These are phyloP conservation scores for Colletes gigas DNA, from an alignment of 1,140 invertebrate species.

Conservation along the genomic window DNA sequence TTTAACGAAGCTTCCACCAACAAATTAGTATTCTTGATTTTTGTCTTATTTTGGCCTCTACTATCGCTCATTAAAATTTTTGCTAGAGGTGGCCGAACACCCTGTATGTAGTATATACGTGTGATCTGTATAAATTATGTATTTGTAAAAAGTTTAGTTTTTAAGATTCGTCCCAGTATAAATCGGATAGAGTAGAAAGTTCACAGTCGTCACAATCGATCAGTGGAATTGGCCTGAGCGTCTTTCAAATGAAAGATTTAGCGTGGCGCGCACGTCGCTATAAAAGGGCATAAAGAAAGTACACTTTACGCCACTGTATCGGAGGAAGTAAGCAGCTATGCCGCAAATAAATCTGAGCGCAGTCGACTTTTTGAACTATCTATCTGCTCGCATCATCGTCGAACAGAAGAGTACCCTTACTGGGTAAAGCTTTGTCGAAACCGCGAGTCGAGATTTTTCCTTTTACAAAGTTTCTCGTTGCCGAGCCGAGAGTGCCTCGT, in stretches of 20 bases:
- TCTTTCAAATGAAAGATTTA: background rate
- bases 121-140: too few relatives aligned
- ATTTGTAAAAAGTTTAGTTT: too few relatives aligned
- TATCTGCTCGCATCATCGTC: background rate
- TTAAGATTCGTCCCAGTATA: too few relatives aligned
- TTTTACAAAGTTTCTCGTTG: conserved; percentile 4
- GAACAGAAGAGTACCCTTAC: background rate
- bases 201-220: too few relatives aligned
- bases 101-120: too few relatives aligned
- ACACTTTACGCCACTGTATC: background rate
- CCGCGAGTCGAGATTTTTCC: background rate
- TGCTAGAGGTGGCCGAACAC: too few relatives aligned
- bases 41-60: too few relatives aligned
- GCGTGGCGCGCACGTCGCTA: background rate
- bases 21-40: too few relatives aligned
- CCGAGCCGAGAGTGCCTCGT: background rate
- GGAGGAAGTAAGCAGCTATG: background rate
- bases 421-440: background rate
- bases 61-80: too few relatives aligned
- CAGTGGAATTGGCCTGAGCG: too few relatives aligned
- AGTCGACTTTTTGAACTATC: conserved; percentile 2
- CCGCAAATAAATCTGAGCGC: background rate
- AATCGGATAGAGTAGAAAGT: too few relatives aligned
- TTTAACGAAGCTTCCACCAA: too few relatives aligned
- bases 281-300: background rate